Base-by-base conservation (phyloP, 2,797 vertebrate genomes). In the Meda fulgida region DNA sequence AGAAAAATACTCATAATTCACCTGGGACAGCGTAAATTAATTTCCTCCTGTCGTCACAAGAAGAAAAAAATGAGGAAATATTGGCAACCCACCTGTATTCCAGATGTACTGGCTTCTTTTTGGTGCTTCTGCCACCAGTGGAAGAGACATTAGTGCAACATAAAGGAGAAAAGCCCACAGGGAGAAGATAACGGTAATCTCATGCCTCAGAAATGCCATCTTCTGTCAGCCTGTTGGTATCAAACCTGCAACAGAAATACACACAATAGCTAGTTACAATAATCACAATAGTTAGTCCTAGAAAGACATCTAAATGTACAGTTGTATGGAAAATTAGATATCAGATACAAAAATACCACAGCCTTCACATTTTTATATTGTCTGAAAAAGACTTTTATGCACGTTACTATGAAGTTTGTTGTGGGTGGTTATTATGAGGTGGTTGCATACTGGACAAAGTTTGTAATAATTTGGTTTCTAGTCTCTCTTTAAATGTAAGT, bases 41-140 rank as follows among this genome's bases (percentile, higher is more conserved):
- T 73, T 71, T 36, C n/a, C n/a, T 34, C n/a, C 34, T 70, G 58
- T 65, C 10, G 4, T n/a, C 51, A 11, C 31, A 83, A 36, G 18
- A n/a, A 13, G 16, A 69, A 71, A 19, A n/a, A 46, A 19, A 14
- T 26, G 31, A 65, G 55, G 19, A 76, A 48, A 72, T 40, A 65
- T 53, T 55, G 29, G 36, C 55, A 38, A 40, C 78, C 11, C 48
- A 90, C 89, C 89, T 85, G 85, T 80, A 88, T 88, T 90, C 89
- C 89, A 90, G 34, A 87, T 83, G 70, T 85, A 89, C 43, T 60
- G 85, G 26, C 71, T 87, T 71, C 66, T 85, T 67, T 86, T 85
- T 23, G 58, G 53, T 75, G 46, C 85, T 40, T 88, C 80, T 10
- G 72, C 80, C 29, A 69, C 72, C 58, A 80, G 69, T 38, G 73